Conservation (phyloP, 2,113 vertebrate genomes). For the Rallus limicola region DNA sequence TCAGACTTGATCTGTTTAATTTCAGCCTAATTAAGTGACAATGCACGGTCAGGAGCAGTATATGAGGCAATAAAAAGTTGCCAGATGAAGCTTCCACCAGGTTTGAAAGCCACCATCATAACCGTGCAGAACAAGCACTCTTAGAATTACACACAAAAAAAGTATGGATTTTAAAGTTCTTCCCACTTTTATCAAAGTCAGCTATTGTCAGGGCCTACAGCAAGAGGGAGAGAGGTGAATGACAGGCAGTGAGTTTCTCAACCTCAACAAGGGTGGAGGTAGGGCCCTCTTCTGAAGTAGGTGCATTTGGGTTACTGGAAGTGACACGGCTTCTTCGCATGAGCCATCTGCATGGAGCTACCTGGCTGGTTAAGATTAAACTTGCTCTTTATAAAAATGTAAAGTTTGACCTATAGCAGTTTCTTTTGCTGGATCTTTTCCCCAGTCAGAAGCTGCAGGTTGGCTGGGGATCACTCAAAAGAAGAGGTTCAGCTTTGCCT, state of each 20-base stretch:
- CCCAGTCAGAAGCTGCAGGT: neutral
- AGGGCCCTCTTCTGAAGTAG: neutral
- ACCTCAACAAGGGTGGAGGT: neutral
- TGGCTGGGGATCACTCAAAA: neutral
- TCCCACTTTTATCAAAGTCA: neutral
- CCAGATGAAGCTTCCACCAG: neutral
- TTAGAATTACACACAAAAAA: neutral
- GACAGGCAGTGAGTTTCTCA: neutral
- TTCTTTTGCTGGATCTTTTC: neutral
- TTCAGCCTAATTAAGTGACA: constrained; percentile 36
- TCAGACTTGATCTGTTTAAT: neutral
- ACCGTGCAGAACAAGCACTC: neutral
- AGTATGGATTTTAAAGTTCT: neutral
- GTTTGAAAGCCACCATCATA: neutral
- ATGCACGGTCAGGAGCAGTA: neutral
- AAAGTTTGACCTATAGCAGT: neutral
- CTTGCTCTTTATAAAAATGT: neutral
- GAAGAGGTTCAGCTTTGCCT: neutral
- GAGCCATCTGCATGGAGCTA: neutral
- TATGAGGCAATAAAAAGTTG: neutral
- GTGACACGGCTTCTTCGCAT: neutral
- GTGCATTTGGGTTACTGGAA: neutral
- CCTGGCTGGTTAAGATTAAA: neutral
- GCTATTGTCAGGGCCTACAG: neutral
- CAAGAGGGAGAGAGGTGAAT: neutral